Conservation (phyloP, 2,888 invertebrate genomes). For the Incurvaria masculella region DNA sequence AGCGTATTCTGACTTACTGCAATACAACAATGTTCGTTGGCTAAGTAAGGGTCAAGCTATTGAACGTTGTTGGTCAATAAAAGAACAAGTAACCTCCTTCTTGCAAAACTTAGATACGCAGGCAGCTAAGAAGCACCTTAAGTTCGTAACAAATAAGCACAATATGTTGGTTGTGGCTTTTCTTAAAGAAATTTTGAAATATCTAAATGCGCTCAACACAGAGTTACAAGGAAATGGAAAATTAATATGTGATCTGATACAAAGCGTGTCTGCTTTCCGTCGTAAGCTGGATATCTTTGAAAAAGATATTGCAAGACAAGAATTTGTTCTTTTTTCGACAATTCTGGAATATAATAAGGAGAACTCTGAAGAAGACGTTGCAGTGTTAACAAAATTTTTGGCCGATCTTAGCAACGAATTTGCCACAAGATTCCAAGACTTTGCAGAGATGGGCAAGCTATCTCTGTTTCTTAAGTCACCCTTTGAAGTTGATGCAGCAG, state of each 20-base stretch:
- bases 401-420: no score
- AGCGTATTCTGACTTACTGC: conserved; percentile 21
- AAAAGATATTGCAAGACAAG: no score
- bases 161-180: conserved; percentile 16
- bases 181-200: conserved; percentile 14
- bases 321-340: no score
- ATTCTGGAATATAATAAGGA: no score
- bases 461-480: not conserved
- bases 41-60: conserved; percentile 14
- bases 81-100: conserved; percentile 19
- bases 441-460: no score
- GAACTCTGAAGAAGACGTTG: conserved; percentile 13
- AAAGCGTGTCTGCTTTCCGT: no score
- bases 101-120: no score
- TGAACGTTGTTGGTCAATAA: no score
- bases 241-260: no score
- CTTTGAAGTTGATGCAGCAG: not conserved
- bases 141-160: conserved; percentile 13
- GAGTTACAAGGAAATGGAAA: no score
- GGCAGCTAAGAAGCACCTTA: conserved; percentile 17
- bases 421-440: no score
- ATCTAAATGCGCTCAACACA: conserved; percentile 16
- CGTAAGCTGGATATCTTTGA: no score
- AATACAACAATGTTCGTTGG: conserved; percentile 15
- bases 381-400: conserved; percentile 6